These are phyloP conservation scores for Elachura formosa DNA, from an alignment of 2,113 vertebrate genomes.

Conservation along the genomic window DNA sequence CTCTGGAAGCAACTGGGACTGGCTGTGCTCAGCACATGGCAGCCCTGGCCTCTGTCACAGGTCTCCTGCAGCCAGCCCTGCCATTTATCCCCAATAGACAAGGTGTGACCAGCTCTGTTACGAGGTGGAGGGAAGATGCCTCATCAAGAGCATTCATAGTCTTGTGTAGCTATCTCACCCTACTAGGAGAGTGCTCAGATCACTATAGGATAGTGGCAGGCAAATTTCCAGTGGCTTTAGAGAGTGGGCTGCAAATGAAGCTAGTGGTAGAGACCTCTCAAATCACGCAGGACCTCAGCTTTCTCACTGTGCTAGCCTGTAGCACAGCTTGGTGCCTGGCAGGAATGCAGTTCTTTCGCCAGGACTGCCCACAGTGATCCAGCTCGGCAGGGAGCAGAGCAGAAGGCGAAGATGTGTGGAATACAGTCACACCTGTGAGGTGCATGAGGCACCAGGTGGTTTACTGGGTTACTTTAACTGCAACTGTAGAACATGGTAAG, in stretches of 20 bases:
- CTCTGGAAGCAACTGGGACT: not conserved
- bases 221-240: not conserved
- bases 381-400: not conserved
- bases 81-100: not conserved
- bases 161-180: not conserved
- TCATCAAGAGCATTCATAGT: not conserved
- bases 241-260: not conserved
- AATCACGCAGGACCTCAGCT: not conserved
- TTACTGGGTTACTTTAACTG: not conserved
- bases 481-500: not conserved
- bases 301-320: not conserved
- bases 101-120: not conserved
- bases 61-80: not conserved
- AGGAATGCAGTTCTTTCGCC: rapidly evolving
- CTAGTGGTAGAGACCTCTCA: not conserved
- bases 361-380: not conserved
- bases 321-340: not conserved
- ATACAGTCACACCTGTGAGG: not conserved
- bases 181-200: not conserved
- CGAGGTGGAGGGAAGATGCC: not conserved
- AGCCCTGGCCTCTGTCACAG: not conserved
- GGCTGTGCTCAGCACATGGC: not conserved
- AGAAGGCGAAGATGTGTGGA: not conserved
- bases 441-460: not conserved
- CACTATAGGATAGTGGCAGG: not conserved